phyloP scores from a whole-genome alignment of 2,888 invertebrate species.

The Nephrotoma appendiculata region DNA sequence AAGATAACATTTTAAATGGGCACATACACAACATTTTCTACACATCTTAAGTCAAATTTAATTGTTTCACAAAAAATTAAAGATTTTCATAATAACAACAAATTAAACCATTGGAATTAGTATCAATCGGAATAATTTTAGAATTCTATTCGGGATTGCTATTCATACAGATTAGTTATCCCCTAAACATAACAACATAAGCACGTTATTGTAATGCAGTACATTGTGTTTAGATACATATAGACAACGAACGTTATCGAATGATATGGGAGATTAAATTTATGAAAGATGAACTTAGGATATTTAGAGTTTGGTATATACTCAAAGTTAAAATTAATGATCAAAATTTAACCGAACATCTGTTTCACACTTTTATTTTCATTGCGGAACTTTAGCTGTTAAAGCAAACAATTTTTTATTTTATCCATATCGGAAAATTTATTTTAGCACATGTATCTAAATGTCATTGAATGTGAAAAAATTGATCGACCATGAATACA shows the following conservation, averaged over 20 bases:
- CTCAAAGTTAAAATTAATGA: not conserved
- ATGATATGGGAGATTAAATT: not conserved
- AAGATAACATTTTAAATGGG: too few species aligned
- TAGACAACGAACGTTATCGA: not conserved
- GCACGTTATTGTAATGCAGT: not conserved
- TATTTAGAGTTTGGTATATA: not conserved
- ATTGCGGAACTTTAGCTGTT: not conserved
- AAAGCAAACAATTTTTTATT: not conserved
- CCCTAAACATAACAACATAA: not conserved
- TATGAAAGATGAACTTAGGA: not conserved
- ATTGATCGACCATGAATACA: not conserved
- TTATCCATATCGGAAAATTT: not conserved
- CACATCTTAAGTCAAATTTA: too few species aligned
- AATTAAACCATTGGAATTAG: too few species aligned
- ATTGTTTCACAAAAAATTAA: too few species aligned
- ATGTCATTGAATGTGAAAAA: not conserved
- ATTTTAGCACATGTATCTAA: not conserved
- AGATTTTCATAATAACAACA: too few species aligned
- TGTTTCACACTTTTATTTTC: not conserved
- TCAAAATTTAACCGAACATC: not conserved
- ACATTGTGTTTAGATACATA: not conserved
- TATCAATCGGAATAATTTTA: too few species aligned
- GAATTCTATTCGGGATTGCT: too few species aligned
- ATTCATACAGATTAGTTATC: too few species aligned
- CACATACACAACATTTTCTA: too few species aligned